Evolutionary conservation across 1,140 invertebrate genomes (phyloP).

Genomic region (Zaprionus nigranus): DNA sequence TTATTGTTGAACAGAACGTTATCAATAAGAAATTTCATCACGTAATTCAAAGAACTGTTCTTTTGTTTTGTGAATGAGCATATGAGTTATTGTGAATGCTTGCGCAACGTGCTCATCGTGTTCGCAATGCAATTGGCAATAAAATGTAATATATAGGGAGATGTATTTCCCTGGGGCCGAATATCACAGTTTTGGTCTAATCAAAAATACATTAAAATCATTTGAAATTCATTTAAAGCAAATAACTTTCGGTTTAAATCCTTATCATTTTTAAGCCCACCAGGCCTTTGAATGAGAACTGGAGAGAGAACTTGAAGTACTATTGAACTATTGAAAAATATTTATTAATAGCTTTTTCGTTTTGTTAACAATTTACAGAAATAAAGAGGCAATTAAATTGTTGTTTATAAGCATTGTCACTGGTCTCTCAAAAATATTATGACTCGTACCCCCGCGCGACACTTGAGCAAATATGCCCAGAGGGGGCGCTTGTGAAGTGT

Average conservation of each 20-base stretch:
- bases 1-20: constrained; percentile 51
- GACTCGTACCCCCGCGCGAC: constrained; percentile 6
- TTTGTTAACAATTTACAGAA: constrained; percentile 35
- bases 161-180: constrained; percentile 10
- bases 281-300: constrained; percentile 40
- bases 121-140: constrained; percentile 60
- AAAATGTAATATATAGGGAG: not conserved
- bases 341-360: constrained; percentile 34
- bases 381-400: constrained; percentile 43
- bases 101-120: constrained; percentile 68
- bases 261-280: constrained; percentile 50
- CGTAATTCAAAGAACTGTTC: constrained; percentile 61
- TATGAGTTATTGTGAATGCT: constrained; percentile 35
- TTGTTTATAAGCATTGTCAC: constrained; percentile 20
- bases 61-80: constrained; percentile 19
- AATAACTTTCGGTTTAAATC: constrained; percentile 53
- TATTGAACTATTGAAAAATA: constrained; percentile 25
- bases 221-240: constrained; percentile 74
- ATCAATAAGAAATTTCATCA: constrained; percentile 68
- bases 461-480: constrained; percentile 42
- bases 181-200: constrained; percentile 45
- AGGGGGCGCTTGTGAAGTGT: not conserved
- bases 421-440: constrained; percentile 9
- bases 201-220: constrained; percentile 71
- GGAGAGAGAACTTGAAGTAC: not conserved